Percentiles rank a stretch among this genome's conserved stretches.
Evolutionary conservation across 1,140 invertebrate species (phyloP).

Genomic region (Megalopta genalis): DNA sequence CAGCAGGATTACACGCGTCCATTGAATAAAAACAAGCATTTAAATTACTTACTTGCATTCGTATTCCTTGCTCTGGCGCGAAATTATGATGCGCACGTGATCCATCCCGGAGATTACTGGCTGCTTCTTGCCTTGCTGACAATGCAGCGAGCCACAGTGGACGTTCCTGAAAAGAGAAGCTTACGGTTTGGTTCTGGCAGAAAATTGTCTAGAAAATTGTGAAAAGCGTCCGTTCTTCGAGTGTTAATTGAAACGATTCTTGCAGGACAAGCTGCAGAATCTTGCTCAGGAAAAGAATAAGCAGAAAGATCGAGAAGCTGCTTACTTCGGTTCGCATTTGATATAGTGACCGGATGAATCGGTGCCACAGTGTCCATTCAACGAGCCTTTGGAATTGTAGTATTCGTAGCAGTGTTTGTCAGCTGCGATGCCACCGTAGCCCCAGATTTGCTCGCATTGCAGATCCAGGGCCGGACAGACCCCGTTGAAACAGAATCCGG

Average conservation of each 20-base stretch:
- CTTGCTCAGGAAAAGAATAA: background rate
- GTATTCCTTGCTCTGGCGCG: conserved; percentile 90
- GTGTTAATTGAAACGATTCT: no score
- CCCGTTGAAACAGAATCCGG: conserved; percentile 94
- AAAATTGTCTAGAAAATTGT: no score
- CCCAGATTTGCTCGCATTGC: conserved; percentile 96
- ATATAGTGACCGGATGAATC: conserved; percentile 89
- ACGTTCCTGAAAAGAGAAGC: conserved; percentile 85
- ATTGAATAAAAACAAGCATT: no score
- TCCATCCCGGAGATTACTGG: conserved; percentile 89
- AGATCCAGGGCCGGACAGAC: conserved; percentile 91
- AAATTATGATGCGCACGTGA: conserved; percentile 91
- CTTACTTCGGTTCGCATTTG: conserved; percentile 93
- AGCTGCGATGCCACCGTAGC: conserved; percentile 87
- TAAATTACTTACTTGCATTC: conserved; percentile 92
- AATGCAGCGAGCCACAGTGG: conserved; percentile 93
- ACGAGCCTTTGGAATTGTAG: conserved; percentile 96
- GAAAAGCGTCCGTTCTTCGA: no score
- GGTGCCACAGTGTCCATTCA: conserved; percentile 95
- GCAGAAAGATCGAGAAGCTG: conserved; percentile 57
- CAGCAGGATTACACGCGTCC: background rate
- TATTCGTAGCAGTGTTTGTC: conserved; percentile 94
- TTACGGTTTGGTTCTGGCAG: no score
- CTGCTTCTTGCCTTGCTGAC: conserved; percentile 89
- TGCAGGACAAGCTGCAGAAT: no score